A percentile compares a stretch with the other conserved stretches of the same genome.
phyloP scores from a whole-genome alignment of 2,113 vertebrate genomes.

The Semnornis frantzii region DNA sequence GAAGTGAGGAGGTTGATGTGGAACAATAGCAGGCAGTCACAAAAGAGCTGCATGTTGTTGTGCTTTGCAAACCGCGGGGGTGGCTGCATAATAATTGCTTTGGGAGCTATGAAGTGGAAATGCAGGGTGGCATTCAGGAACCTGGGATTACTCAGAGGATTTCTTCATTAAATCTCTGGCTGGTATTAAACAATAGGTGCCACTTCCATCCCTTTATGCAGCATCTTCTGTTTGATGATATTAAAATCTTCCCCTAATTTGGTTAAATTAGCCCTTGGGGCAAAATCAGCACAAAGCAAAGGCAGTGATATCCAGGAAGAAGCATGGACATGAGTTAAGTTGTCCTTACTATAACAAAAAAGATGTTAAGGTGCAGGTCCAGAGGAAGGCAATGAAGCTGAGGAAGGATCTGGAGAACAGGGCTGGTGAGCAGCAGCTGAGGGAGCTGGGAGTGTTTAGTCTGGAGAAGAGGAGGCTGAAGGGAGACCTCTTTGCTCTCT shows the following conservation, averaged over 20 bases:
- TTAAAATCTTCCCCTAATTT: neutral
- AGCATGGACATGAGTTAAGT: neutral
- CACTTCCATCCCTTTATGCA: neutral
- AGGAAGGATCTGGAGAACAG: no score
- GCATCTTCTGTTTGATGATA: neutral
- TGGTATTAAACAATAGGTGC: neutral
- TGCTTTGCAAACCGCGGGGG: constrained; percentile 33
- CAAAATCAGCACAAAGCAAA: neutral
- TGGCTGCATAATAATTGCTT: constrained; percentile 49
- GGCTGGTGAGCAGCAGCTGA: no score
- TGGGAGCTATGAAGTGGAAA: constrained; percentile 31
- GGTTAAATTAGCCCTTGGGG: neutral
- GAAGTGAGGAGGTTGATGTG: constrained; percentile 40
- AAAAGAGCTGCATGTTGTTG: constrained; percentile 14
- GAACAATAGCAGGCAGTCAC: constrained; percentile 35
- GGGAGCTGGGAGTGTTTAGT: no score
- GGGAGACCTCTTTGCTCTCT: no score
- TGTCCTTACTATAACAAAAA: no score
- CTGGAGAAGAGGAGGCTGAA: no score
- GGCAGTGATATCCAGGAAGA: neutral
- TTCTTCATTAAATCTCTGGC: constrained; percentile 28
- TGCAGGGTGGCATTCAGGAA: neutral
- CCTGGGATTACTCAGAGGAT: constrained; percentile 8
- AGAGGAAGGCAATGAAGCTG: no score
- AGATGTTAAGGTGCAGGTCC: no score